Conservation (phyloP, 2,797 vertebrate genomes). For the Pterois miles region DNA sequence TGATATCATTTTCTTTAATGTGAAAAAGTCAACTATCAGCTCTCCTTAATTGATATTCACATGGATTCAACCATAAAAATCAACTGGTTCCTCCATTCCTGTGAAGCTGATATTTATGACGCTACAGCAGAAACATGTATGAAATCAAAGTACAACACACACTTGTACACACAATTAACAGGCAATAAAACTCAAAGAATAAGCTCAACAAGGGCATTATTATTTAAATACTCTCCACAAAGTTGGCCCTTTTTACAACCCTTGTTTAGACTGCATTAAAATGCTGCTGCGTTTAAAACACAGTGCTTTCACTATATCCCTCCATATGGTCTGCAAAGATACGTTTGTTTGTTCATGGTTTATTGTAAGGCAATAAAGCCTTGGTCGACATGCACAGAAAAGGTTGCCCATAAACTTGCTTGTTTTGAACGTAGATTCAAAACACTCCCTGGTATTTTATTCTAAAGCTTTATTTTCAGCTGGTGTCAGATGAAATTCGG, state of each 20-base stretch:
- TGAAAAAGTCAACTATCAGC: no score
- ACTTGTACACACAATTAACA: background rate
- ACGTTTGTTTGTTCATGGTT: slow-evolving; percentile 24
- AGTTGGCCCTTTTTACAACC: background rate
- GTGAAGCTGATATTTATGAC: background rate
- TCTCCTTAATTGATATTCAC: no score
- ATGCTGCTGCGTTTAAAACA: background rate
- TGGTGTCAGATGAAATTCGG: slow-evolving; percentile 41
- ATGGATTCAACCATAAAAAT: background rate
- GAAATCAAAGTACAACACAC: background rate
- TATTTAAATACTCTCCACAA: background rate
- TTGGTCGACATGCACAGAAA: slow-evolving; percentile 8
- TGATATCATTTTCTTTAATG: no score
- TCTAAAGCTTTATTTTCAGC: slow-evolving; percentile 17
- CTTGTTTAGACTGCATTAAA: background rate
- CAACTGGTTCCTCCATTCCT: background rate
- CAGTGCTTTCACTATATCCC: background rate
- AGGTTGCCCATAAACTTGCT: background rate
- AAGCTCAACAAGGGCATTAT: background rate
- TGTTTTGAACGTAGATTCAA: background rate
- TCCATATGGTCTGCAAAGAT: slow-evolving; percentile 21
- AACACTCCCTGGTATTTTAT: slow-evolving; percentile 11
- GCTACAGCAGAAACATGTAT: background rate
- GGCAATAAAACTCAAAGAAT: background rate
- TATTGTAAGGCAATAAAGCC: slow-evolving; percentile 13